Evolutionary conservation across 2,797 vertebrate genomes (phyloP), one percentile per base, ranked within the genome.

Genomic region (Neopelma chrysocephalum): DNA sequence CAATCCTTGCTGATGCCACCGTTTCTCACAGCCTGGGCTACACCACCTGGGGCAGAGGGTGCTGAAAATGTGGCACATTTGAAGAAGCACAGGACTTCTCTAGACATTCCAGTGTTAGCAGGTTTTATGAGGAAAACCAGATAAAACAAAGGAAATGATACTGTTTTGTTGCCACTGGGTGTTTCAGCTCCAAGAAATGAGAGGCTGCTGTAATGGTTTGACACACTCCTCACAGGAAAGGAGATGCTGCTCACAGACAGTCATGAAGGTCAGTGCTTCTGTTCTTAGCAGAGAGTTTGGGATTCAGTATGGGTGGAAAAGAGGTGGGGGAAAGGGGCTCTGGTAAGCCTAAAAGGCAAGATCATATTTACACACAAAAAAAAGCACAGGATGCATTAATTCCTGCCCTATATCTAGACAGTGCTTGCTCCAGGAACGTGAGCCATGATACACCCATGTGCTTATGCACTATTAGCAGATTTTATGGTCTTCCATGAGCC

Each of bases 21-120:
- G 4, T 12, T 62, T 23, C 38, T 42, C 26, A 47, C 1, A 1
- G 32, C 62, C 10, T 0, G 5, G 77, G 25, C 53, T 14, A 14
- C 32, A 32, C 7, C 38, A 17, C 22, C 16, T 3, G 3, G 40
- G 29, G 17, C 18, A 31, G 42, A 2, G 32, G 10, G 6, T 54
- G 54, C 27, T 57, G 50, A 47, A 42, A 71, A 80, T 1, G 2
- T 2, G 15, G 42, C 47, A 56, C 29, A 21, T 54, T 15, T 27
- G 34, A 79, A 76, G 36, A 11, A 68, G n/a, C 34, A 64, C 50
- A 58, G 40, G 21, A 23, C 34, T 61, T 32, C 32, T 40, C 45
- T 43, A 14, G 21, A 45, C n/a, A 18, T 53, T 26, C 16, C 81
- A 45, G 25, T 16, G 23, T 48, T 9, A 69, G 27, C 23, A 76